Conservation (phyloP, 2,888 invertebrate species). For the Criorhina ranunculi region DNA sequence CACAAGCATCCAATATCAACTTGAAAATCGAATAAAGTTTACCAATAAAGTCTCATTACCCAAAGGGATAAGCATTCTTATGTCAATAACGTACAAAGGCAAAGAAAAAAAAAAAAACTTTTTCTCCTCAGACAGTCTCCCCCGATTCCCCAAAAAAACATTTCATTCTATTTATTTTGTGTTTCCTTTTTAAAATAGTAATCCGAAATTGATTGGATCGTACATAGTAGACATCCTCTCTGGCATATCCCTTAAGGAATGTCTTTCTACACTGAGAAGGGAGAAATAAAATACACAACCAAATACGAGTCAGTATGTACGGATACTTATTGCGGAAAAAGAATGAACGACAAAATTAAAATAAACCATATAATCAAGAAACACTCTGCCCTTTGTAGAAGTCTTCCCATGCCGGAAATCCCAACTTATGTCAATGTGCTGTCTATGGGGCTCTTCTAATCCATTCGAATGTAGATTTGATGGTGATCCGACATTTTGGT, state of each 20-base stretch:
- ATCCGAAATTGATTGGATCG: constrained; percentile 64
- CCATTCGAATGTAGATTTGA: constrained; percentile 54
- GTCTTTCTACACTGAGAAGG: constrained; percentile 1
- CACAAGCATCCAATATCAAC: constrained; percentile 10
- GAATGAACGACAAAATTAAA: constrained; percentile 39
- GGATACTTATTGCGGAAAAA: constrained; percentile 4
- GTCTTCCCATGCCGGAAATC: constrained; percentile 40
- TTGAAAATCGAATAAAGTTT: constrained; percentile 46
- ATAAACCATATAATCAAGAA: constrained; percentile 40
- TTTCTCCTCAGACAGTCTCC: background rate
- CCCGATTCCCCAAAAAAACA: background rate
- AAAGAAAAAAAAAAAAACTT: background rate
- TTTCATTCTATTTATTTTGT: constrained; percentile 14
- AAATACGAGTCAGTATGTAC: background rate
- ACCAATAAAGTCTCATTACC: constrained; percentile 48
- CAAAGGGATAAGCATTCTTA: constrained; percentile 34
- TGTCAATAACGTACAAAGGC: constrained; percentile 21
- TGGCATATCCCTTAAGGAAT: constrained; percentile 1
- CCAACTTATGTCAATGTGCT: constrained; percentile 44
- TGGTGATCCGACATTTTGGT: constrained; percentile 53
- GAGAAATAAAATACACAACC: constrained; percentile 37
- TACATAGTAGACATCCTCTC: constrained; percentile 52
- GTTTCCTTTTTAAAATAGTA: constrained; percentile 30
- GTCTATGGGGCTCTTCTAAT: constrained; percentile 31
- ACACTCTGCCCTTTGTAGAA: constrained; percentile 22